phyloP scores from a whole-genome alignment of 2,888 invertebrate species.

The Ochropleura leucogaster region DNA sequence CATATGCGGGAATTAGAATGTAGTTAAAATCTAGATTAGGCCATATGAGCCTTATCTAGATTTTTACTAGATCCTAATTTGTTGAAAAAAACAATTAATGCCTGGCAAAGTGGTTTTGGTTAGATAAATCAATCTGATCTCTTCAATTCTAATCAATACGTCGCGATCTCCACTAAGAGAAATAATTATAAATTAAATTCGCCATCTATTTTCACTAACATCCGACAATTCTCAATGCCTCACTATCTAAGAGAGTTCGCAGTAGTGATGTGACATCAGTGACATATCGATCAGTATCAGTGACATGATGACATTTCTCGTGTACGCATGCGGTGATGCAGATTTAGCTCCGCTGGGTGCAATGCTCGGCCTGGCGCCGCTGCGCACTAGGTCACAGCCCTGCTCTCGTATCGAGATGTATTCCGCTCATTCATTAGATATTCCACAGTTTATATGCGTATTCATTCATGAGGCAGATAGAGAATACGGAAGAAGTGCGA shows the following conservation, averaged over 20 bases:
- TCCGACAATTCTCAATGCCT: constrained; percentile 5
- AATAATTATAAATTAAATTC: constrained; percentile 7
- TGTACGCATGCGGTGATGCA: constrained; percentile 46
- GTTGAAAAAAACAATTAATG: not conserved
- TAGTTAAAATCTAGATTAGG: too few relatives aligned
- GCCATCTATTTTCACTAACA: constrained; percentile 15
- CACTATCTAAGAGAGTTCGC: constrained; percentile 25
- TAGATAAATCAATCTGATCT: not conserved
- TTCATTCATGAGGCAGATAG: constrained; percentile 44
- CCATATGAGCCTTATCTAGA: not conserved
- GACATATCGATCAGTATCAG: constrained; percentile 49
- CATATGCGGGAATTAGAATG: too few relatives aligned
- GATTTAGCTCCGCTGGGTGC: constrained; percentile 62
- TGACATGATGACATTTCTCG: constrained; percentile 25
- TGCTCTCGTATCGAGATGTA: constrained; percentile 59
- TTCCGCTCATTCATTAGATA: constrained; percentile 59
- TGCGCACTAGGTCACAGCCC: constrained; percentile 66
- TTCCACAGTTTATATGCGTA: constrained; percentile 32
- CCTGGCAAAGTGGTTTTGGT: not conserved
- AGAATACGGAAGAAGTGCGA: constrained; percentile 23
- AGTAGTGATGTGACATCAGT: constrained; percentile 35
- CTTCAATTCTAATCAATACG: not conserved
- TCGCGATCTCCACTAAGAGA: not conserved
- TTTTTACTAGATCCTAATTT: not conserved
- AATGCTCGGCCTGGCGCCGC: constrained; percentile 64